Conservation (phyloP, 2,113 vertebrate species). For the Columba janthina region DNA sequence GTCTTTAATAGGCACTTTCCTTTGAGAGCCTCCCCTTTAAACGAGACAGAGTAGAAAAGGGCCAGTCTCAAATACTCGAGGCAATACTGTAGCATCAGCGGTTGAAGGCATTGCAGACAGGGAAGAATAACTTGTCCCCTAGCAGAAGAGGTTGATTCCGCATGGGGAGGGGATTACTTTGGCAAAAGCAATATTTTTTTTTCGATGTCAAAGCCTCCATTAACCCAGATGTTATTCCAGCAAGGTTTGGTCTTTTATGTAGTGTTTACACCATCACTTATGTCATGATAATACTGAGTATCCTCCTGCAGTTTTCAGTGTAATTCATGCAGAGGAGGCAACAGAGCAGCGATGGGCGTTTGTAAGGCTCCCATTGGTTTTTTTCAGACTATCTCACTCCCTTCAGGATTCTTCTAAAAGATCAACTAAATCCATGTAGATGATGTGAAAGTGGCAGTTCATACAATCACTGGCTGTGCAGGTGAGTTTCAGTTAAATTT, state of each 20-base stretch:
- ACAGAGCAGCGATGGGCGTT: background rate
- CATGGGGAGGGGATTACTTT: background rate
- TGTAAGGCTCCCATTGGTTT: background rate
- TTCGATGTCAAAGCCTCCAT: background rate
- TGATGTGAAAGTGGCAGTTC: constrained; percentile 51
- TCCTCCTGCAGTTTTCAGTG: constrained; percentile 27
- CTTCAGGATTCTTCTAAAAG: constrained; percentile 20
- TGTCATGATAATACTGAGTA: background rate
- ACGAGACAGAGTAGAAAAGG: background rate
- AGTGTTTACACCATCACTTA: background rate
- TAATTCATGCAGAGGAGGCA: background rate
- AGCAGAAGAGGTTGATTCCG: background rate
- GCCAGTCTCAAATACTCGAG: background rate
- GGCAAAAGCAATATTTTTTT: background rate
- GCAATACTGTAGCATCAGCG: background rate
- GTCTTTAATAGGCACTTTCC: constrained; percentile 49
- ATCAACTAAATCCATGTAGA: constrained; percentile 52
- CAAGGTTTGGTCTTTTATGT: background rate
- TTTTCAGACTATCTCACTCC: background rate
- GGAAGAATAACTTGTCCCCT: background rate
- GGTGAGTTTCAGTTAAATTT: constrained; percentile 62
- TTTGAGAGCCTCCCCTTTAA: background rate
- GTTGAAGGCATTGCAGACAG: constrained; percentile 4
- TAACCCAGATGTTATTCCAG: background rate
- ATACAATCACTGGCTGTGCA: constrained; percentile 71